phyloP scores from a whole-genome alignment of 2,888 invertebrate species.

The Thera britannica region DNA sequence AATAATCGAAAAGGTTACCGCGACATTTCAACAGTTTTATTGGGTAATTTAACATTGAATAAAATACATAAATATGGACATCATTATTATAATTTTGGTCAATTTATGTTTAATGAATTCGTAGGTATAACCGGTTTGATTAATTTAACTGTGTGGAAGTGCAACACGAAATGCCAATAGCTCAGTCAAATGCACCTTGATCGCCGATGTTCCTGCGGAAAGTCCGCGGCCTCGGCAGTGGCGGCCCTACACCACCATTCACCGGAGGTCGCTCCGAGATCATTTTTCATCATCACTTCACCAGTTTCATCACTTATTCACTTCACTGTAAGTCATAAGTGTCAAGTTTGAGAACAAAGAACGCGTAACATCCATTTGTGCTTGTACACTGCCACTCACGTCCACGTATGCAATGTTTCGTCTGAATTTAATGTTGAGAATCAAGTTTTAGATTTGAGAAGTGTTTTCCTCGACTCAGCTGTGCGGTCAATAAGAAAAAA shows the following conservation, averaged over 20 bases:
- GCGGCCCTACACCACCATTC: slow-evolving; percentile 70
- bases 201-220: slow-evolving; percentile 85
- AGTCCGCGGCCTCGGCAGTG: slow-evolving; percentile 76
- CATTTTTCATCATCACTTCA: slow-evolving; percentile 78
- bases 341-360: slow-evolving; percentile 45
- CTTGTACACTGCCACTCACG: slow-evolving; percentile 33
- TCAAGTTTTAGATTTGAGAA: slow-evolving; percentile 43
- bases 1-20: slow-evolving; percentile 34
- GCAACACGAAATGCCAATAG: slow-evolving; percentile 44
- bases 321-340: slow-evolving; percentile 47
- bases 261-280: slow-evolving; percentile 75
- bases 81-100: neutral
- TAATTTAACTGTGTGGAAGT: slow-evolving; percentile 39
- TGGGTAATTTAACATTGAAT: slow-evolving; percentile 25
- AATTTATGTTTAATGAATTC: slow-evolving; percentile 27
- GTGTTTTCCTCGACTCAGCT: slow-evolving; percentile 51
- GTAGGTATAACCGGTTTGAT: slow-evolving; percentile 45
- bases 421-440: slow-evolving; percentile 44
- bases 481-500: slow-evolving; percentile 50
- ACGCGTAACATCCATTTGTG: slow-evolving; percentile 41
- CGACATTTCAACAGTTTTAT: slow-evolving; percentile 23
- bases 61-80: slow-evolving; percentile 13
- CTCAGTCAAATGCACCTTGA: slow-evolving; percentile 74
- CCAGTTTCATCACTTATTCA: slow-evolving; percentile 55
- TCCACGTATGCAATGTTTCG: slow-evolving; percentile 38